Conservation (phyloP, 2,888 invertebrate species). For the Heliconius charithonia region DNA sequence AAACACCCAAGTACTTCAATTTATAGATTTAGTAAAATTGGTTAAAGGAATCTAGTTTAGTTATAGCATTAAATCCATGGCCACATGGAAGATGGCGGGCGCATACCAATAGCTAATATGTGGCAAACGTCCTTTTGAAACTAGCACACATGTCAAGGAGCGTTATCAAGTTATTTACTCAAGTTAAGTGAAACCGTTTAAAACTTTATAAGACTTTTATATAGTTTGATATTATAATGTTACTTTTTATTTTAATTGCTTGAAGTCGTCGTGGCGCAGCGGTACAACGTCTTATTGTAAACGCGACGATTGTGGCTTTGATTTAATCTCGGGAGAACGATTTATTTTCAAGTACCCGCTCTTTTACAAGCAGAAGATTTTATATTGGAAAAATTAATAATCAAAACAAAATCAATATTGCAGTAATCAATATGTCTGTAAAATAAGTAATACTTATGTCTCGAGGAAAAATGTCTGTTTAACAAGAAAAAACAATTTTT, state of each 20-base stretch:
- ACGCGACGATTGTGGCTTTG: neutral
- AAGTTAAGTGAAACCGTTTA: conserved; percentile 17
- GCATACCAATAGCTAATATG: conserved; percentile 39
- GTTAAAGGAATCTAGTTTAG: neutral
- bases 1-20: neutral
- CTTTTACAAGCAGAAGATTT: too few species aligned
- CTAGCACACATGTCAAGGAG: conserved; percentile 44
- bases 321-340: neutral
- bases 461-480: neutral
- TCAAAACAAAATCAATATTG: too few species aligned
- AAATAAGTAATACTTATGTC: too few species aligned
- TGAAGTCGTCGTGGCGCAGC: neutral
- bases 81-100: conserved; percentile 34
- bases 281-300: neutral
- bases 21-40: neutral
- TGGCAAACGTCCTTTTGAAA: conserved; percentile 40
- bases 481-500: neutral
- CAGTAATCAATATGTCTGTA: too few species aligned
- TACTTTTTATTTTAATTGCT: neutral
- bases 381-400: too few species aligned
- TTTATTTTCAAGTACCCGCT: neutral
- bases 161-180: conserved; percentile 23
- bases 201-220: neutral
- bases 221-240: neutral
- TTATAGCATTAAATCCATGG: conserved; percentile 14